These are phyloP conservation scores for Micrasema longulum DNA, from an alignment of 1,140 invertebrate species.

Conservation along the genomic window DNA sequence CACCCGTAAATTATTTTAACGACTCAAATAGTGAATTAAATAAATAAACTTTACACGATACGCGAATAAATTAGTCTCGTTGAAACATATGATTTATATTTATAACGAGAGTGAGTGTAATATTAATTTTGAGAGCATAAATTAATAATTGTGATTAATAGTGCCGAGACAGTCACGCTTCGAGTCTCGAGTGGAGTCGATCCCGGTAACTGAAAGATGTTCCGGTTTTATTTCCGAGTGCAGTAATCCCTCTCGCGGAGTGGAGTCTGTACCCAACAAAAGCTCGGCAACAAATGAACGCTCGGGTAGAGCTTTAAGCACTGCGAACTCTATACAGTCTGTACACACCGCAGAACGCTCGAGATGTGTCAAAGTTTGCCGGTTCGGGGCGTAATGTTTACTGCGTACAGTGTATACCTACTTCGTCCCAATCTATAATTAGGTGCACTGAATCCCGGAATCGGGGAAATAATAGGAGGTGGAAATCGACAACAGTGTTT, in stretches of 20 bases:
- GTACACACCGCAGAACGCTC: background rate
- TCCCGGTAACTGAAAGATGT: slow-evolving; percentile 1
- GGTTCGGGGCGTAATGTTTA: slow-evolving; percentile 11
- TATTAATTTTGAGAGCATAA: slow-evolving; percentile 3
- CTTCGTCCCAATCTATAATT: background rate
- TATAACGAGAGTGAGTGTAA: slow-evolving; percentile 18
- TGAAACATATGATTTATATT: slow-evolving; percentile 8
- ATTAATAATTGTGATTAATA: slow-evolving; percentile 20
- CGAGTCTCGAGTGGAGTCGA: slow-evolving; percentile 15
- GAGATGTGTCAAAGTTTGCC: slow-evolving; percentile 34
- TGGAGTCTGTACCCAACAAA: slow-evolving; percentile 1
- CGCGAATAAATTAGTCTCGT: too few relatives aligned
- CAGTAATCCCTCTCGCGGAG: background rate
- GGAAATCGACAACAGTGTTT: too few relatives aligned
- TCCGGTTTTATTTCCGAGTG: slow-evolving; percentile 27
- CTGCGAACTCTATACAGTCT: too few relatives aligned
- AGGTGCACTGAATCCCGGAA: background rate
- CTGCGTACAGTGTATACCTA: too few relatives aligned
- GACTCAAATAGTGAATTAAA: too few relatives aligned
- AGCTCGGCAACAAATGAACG: slow-evolving; percentile 14
- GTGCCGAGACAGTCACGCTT: slow-evolving; percentile 13
- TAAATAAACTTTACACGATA: too few relatives aligned
- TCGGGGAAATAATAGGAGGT: background rate
- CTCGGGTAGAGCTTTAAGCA: background rate
- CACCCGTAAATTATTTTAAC: too few relatives aligned